Base-by-base conservation (phyloP, 2,113 vertebrate species). In the Pachycephala philippinensis region DNA sequence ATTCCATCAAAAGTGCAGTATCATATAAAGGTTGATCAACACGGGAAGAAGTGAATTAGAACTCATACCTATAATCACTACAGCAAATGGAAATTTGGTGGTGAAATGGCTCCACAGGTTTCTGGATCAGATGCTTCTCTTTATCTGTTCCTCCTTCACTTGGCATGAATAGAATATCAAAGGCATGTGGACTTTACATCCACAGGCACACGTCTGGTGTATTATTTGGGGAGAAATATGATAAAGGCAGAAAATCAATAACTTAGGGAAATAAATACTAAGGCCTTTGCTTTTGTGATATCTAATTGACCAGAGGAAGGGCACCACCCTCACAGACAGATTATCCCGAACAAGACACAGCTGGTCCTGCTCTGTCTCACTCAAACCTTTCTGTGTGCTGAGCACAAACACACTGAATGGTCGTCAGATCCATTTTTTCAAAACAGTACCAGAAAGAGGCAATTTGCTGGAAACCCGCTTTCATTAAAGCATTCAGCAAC, bases 171-270 rank as follows among this genome's bases (percentile, higher is more conserved):
- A 42, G 50, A 63, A 23, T 18, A 54, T 8, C 49, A 74, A 61
- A 87, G 75, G 17, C 3, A 10, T 0, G 5, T 40, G 39, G 19
- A 82, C 10, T 2, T 52, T 16, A 53, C 21, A n/a, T 0, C 8
- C 10, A 10, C 27, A 78, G 59, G 33, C 1, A 1, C 1, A 3
- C 78, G 17, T 6, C 50, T 65, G 22, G 10, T 7, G 4, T 35
- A 7, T 59, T 35, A 63, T 53, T 9, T 64, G 21, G 22, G 42
- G 42, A 77, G 9, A 81, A 28, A 49, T 42, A 33, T 12, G 23
- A 59, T 7, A 78, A 50, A 45, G 7, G 15, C 40, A 84, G 42
- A 84, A 84, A 77, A 86, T 21, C 11, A 61, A 3, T 47, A 65
- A 57, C 4, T 60, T 31, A 31, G 2, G 11, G 19, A 64, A 92